Conservation (phyloP, 2,888 invertebrate genomes). For the Ochropleura leucogaster region DNA sequence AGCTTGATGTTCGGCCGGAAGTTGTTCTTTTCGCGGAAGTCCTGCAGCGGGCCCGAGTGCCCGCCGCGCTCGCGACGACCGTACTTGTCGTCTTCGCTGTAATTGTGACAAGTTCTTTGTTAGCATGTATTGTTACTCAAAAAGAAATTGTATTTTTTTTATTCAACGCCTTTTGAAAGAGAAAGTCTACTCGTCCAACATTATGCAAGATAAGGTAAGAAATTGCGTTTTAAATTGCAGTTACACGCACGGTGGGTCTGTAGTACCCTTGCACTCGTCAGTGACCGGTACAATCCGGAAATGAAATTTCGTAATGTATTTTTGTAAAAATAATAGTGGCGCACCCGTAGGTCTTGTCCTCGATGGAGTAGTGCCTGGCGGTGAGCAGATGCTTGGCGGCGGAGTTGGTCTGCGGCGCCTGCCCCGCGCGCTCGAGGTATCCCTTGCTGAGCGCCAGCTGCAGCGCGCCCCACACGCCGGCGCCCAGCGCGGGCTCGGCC, state of each 20-base stretch:
- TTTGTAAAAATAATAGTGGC: not conserved
- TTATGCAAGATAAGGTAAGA: not conserved
- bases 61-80: conserved; percentile 92
- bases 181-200: not conserved
- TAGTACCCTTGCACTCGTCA: not conserved
- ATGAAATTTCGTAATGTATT: too few relatives aligned
- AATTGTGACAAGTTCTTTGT: not conserved
- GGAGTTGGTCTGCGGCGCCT: conserved; percentile 91
- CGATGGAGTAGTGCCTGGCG: conserved; percentile 74
- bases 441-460: conserved; percentile 98
- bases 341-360: conserved; percentile 79
- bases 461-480: conserved; percentile 98
- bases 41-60: conserved; percentile 94
- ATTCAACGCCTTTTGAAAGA: not conserved
- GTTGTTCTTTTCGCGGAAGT: conserved; percentile 97
- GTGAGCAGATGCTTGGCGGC: conserved; percentile 69
- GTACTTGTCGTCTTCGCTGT: conserved; percentile 65
- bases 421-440: conserved; percentile 95
- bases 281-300: not conserved
- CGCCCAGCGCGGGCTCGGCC: conserved; percentile 97
- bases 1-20: conserved; percentile 98
- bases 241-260: not conserved
- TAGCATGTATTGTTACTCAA: not conserved
- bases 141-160: not conserved
- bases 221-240: not conserved